Evolutionary conservation across 2,888 invertebrate species (phyloP).

Genomic region (Amblyjoppa proteus): DNA sequence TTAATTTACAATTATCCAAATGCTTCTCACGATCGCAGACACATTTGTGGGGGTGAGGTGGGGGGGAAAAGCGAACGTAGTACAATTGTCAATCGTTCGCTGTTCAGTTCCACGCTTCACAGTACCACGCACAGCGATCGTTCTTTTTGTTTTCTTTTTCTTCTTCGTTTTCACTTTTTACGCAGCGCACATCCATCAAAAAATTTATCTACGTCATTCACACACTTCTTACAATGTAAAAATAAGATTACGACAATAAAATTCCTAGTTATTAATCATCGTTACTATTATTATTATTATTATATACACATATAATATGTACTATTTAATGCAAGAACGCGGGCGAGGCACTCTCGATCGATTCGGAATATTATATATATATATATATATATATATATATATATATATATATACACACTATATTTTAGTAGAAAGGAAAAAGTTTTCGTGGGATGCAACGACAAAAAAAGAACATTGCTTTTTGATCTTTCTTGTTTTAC

Average conservation of each 20-base stretch:
- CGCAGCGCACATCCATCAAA: conserved; percentile 59
- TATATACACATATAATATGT: conserved; percentile 51
- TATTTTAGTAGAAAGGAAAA: not conserved
- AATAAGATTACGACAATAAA: conserved; percentile 64
- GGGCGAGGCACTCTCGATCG: conserved; percentile 62
- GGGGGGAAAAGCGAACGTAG: conserved; percentile 5
- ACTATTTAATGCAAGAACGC: conserved; percentile 61
- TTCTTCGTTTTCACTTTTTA: conserved; percentile 42
- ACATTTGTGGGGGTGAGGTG: not conserved
- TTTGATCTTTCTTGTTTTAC: not conserved
- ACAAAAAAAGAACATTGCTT: not conserved
- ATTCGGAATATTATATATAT: conserved; percentile 38
- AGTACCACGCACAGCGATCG: not conserved
- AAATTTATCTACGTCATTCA: conserved; percentile 63
- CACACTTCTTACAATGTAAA: conserved; percentile 57
- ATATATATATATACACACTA: not conserved
- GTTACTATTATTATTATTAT: conserved; percentile 64
- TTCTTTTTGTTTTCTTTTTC: conserved; percentile 17
- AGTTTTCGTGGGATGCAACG: conserved; percentile 1
- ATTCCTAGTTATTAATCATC: conserved; percentile 62
- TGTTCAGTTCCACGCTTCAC: conserved; percentile 5
- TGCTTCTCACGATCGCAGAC: conserved; percentile 17
- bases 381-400: conserved; percentile 26
- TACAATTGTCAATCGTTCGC: not conserved
- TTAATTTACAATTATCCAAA: conserved; percentile 64